Evolutionary conservation across 2,888 invertebrate genomes (phyloP).

Genomic region (Seladonia tumulorum): DNA sequence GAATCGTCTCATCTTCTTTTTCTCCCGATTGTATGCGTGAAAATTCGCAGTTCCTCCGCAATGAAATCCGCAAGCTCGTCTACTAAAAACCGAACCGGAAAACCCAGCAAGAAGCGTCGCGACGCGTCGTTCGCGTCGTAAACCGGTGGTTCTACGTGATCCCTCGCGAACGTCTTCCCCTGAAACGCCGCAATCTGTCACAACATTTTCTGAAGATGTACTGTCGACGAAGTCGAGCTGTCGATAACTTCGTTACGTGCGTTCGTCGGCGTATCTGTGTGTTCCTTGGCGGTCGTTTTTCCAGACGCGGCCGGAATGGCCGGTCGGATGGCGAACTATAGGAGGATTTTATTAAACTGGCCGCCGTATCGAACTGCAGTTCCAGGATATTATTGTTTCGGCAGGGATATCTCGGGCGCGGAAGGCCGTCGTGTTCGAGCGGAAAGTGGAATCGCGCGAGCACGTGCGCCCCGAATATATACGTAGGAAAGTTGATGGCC

Average conservation of each 20-base stretch:
- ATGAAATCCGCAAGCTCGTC: not conserved
- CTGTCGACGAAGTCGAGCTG: not conserved
- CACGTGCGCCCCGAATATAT: constrained; percentile 30
- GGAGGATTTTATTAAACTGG: constrained; percentile 29
- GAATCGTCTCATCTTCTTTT: not conserved
- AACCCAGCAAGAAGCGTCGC: not conserved
- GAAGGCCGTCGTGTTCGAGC: constrained; percentile 7
- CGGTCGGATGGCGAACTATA: not conserved
- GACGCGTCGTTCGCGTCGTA: not conserved
- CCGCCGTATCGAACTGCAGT: constrained; percentile 29
- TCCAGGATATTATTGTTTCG: constrained; percentile 34
- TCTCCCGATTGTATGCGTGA: not conserved
- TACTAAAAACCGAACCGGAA: not conserved
- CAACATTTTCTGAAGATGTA: not conserved
- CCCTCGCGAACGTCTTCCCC: not conserved
- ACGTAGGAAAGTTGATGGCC: constrained; percentile 42
- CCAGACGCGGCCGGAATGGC: not conserved
- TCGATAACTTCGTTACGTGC: not conserved
- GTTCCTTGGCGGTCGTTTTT: not conserved
- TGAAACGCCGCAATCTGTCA: not conserved
- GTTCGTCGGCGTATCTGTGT: not conserved
- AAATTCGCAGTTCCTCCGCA: not conserved
- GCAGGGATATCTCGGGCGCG: constrained; percentile 1
- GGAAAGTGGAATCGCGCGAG: constrained; percentile 29
- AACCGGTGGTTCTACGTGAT: not conserved